These are phyloP conservation scores for Micromussa lordhowensis DNA, from an alignment of 92 coral and sea anemone genomes.

Conservation along the genomic window DNA sequence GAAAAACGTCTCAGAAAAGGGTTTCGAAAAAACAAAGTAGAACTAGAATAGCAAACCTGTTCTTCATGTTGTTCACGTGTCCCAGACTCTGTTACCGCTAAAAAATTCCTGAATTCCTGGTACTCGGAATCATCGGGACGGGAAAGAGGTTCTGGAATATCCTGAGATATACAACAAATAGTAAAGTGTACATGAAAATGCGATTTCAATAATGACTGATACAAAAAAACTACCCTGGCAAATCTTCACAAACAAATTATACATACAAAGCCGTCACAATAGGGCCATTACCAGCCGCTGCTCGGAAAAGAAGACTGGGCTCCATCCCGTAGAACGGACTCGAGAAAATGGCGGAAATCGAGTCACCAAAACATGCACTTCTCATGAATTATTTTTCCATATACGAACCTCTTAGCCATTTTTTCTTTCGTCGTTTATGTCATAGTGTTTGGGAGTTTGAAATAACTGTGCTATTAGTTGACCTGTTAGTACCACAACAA, in stretches of 20 bases:
- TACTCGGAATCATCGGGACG: conserved; percentile 89
- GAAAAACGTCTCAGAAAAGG: not conserved
- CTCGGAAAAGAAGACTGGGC: too few relatives aligned
- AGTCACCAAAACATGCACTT: not conserved
- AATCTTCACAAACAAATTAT: not conserved
- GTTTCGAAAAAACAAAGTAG: not conserved
- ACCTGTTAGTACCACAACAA: too few relatives aligned
- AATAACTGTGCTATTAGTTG: too few relatives aligned
- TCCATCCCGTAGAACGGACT: too few relatives aligned
- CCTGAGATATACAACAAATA: conserved; percentile 37
- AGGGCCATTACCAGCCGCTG: too few relatives aligned
- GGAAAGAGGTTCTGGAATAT: conserved; percentile 75
- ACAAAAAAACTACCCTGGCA: not conserved
- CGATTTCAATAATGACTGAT: not conserved
- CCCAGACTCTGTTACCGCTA: conserved; percentile 72
- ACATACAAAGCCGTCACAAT: not conserved
- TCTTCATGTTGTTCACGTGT: conserved; percentile 38
- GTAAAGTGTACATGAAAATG: not conserved
- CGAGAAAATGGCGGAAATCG: too few relatives aligned
- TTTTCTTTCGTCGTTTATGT: not conserved
- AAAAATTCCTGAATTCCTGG: conserved; percentile 88
- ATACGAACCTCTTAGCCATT: not conserved
- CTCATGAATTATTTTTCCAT: too few relatives aligned
- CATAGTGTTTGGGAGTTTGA: not conserved
- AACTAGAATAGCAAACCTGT: conserved; percentile 22